Percentiles rank a stretch among this genome's conserved stretches.
phyloP scores from a whole-genome alignment of 2,888 invertebrate species.

The Thumatha senex region DNA sequence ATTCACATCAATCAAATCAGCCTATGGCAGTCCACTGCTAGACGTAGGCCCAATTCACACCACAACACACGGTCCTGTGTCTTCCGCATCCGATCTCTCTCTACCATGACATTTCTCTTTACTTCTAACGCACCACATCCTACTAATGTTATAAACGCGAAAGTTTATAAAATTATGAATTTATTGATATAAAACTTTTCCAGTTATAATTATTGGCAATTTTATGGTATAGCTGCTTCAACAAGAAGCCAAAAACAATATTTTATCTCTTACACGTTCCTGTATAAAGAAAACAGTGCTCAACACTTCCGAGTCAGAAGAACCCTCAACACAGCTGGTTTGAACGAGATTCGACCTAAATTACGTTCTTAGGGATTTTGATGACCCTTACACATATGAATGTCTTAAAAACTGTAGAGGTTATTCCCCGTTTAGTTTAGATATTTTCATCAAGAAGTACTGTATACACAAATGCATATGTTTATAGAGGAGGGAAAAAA shows the following conservation, averaged over 20 bases:
- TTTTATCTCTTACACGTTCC: not conserved
- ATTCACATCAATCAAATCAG: too few species aligned
- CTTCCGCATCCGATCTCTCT: too few species aligned
- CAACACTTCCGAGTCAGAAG: not conserved
- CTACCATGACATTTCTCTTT: not conserved
- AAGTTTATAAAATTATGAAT: too few species aligned
- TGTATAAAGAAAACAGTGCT: not conserved
- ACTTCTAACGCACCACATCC: not conserved
- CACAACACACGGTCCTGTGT: too few species aligned
- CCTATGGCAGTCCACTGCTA: too few species aligned
- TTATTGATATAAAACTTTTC: too few species aligned
- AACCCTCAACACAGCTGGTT: constrained; percentile 11
- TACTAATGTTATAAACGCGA: too few species aligned
- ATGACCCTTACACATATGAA: constrained; percentile 44
- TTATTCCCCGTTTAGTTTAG: not conserved
- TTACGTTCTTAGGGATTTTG: constrained; percentile 48
- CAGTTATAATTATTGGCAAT: not conserved
- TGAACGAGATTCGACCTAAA: constrained; percentile 56
- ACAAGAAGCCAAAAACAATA: not conserved
- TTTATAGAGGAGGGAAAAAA: too few species aligned
- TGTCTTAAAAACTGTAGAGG: constrained; percentile 15
- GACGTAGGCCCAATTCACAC: too few species aligned
- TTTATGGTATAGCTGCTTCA: not conserved
- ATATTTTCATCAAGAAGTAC: too few species aligned
- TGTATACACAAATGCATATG: too few species aligned